Conservation (phyloP, 2,797 vertebrate species). For the Selene dorsalis region DNA sequence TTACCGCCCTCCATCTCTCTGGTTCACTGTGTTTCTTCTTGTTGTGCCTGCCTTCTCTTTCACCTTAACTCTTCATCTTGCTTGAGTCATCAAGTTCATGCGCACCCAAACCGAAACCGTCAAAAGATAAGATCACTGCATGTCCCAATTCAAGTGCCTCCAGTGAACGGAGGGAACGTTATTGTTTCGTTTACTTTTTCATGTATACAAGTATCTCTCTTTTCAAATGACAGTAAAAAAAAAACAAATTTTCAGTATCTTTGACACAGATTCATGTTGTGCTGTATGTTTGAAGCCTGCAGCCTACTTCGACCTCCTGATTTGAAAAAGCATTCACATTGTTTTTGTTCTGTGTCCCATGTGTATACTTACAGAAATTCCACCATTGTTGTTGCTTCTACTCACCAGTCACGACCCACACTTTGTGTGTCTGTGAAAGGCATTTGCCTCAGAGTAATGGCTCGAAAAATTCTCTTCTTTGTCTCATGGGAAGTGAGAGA, state of each 20-base stretch:
- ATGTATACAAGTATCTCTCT: background rate
- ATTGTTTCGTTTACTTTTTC: background rate
- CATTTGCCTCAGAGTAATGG: slow-evolving; percentile 29
- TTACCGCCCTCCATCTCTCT: background rate
- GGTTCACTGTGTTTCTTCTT: background rate
- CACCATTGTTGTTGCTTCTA: background rate
- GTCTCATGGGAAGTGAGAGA: slow-evolving; percentile 34
- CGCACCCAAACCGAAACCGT: slow-evolving; percentile 6
- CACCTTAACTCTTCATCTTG: background rate
- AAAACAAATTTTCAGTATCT: too few species aligned
- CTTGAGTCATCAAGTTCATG: background rate
- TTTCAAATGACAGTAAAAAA: background rate
- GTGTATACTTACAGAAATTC: slow-evolving; percentile 24
- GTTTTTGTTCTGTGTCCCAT: slow-evolving; percentile 1
- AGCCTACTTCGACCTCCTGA: background rate
- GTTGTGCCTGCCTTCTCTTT: slow-evolving; percentile 13
- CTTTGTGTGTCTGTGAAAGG: slow-evolving; percentile 8
- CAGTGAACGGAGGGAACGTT: slow-evolving; percentile 5
- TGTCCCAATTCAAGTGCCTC: background rate
- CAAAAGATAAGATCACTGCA: slow-evolving; percentile 7
- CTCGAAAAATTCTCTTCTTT: slow-evolving; percentile 21
- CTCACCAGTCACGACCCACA: background rate
- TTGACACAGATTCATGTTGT: background rate
- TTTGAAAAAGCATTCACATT: background rate
- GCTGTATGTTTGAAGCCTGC: background rate